Evolutionary conservation across 2,797 vertebrate genomes (phyloP).

Genomic region (Leptodactylus fallax): DNA sequence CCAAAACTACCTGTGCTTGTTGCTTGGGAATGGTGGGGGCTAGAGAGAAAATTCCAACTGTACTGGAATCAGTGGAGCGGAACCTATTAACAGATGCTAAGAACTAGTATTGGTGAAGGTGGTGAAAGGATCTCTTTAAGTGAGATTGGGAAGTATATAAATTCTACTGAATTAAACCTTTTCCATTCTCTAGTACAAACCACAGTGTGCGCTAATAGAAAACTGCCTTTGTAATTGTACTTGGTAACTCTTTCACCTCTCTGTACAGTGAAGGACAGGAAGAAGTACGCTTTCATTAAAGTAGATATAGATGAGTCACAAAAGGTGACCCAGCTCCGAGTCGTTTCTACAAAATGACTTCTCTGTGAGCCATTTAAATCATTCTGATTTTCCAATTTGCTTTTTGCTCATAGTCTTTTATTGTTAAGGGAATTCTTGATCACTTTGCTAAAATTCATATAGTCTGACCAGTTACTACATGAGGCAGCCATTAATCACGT

Average conservation of each 20-base stretch:
- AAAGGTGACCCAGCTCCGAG: slow-evolving; percentile 34
- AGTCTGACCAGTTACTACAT: neutral
- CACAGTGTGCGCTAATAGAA: neutral
- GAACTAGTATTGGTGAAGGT: no score
- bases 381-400: slow-evolving; percentile 30
- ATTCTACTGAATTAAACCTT: neutral
- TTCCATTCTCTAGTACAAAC: neutral
- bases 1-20: no score
- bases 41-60: no score
- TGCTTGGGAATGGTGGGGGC: no score
- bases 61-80: no score
- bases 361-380: slow-evolving; percentile 29
- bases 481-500: neutral
- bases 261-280: neutral
- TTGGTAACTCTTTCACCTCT: slow-evolving; percentile 11
- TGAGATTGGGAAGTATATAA: neutral
- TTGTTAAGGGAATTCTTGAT: slow-evolving; percentile 34
- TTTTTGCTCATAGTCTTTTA: slow-evolving; percentile 31
- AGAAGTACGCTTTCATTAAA: slow-evolving; percentile 25
- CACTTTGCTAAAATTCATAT: slow-evolving; percentile 25
- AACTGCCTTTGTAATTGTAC: slow-evolving; percentile 20
- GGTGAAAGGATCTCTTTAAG: no score
- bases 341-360: slow-evolving; percentile 32
- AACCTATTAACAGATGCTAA: no score
- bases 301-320: slow-evolving; percentile 18